Base-by-base conservation (phyloP, 2,888 invertebrate genomes). In the Allacma fusca region DNA sequence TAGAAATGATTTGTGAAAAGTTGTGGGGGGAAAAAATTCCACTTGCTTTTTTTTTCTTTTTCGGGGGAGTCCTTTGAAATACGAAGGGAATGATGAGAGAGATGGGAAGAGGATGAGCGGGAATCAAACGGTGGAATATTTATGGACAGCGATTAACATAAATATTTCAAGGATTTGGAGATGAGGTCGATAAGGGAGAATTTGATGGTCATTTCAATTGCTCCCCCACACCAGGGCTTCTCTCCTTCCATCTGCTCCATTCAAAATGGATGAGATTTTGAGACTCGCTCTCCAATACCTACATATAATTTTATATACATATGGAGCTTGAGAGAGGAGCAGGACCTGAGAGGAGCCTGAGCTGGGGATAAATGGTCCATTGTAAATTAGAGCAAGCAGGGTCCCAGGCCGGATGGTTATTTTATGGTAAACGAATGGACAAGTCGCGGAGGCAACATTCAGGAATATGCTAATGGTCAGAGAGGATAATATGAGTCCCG, bases 191-290 rank as follows among this genome's bases (percentile, higher is more conserved):
- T 62, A 62, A 62, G 62, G 44, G 16, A 70, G 69, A 70, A 21
- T 68, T n/a, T 29, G 29, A 65, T 65, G 65, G 50, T 50, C 50
- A 50, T 50, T 50, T 50, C 50, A 50, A 50, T 50, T 50, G 50
- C 50, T 50, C 50, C 50, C 16, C 2, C 50, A 50, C 50, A 50
- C 50, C 50, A 50, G 19, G n/a, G 19, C 19, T 19, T n/a, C n/a
- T n/a, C 19, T 16, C 19, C 5, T 19, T n/a, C 50, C 16, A 50
- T 50, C n/a, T 50, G 16, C n/a, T 50, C 50, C 50, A 50, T 50
- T 34, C 34, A 34, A 9, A 34, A 34, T 34, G 9, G 34, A 34
- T 34, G 34, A 34, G 34, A 34, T 34, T 34, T 34, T 34, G 34
- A 34, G 5, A 7, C 34, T 4, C 34, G 9, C 9, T 7, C 34